Conservation (phyloP, 2,797 vertebrate species). For the Xenentodon cancila region DNA sequence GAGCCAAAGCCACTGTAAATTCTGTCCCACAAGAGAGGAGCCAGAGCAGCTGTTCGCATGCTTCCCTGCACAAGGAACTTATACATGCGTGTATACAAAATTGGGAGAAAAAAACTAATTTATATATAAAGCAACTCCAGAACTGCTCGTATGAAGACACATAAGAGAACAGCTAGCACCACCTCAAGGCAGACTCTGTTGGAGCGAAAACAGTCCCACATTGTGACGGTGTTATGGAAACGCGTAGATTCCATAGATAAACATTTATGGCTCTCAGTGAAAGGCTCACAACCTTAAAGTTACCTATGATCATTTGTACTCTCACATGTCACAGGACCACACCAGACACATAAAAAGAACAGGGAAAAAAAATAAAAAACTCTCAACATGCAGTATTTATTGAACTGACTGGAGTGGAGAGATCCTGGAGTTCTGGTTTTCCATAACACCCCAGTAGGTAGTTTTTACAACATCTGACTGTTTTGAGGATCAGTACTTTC, state of each 20-base stretch:
- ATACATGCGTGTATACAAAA: too few relatives aligned
- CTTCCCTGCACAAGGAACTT: constrained; percentile 51
- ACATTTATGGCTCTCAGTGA: constrained; percentile 51
- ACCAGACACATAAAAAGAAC: constrained; percentile 14
- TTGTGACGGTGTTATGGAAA: constrained; percentile 65
- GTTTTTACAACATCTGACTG: constrained; percentile 38
- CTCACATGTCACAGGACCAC: constrained; percentile 33
- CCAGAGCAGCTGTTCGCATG: constrained; percentile 76
- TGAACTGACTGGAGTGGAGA: constrained; percentile 7
- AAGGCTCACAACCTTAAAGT: constrained; percentile 43
- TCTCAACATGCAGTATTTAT: neutral
- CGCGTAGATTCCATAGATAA: constrained; percentile 46
- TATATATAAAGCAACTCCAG: neutral
- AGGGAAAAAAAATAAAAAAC: neutral
- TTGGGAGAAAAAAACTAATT: too few relatives aligned
- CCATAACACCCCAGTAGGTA: constrained; percentile 25
- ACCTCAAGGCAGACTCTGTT: constrained; percentile 40
- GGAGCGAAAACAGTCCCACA: constrained; percentile 50
- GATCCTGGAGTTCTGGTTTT: constrained; percentile 42
- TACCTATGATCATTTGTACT: constrained; percentile 44
- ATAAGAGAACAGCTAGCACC: constrained; percentile 27
- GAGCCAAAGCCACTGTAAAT: constrained; percentile 84
- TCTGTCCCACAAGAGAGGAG: constrained; percentile 77
- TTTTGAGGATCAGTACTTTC: constrained; percentile 37
- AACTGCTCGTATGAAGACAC: constrained; percentile 45